Evolutionary conservation across 2,797 vertebrate species (phyloP), one percentile per base, ranked within the genome.

Genomic region (Typhlichthys subterraneus): DNA sequence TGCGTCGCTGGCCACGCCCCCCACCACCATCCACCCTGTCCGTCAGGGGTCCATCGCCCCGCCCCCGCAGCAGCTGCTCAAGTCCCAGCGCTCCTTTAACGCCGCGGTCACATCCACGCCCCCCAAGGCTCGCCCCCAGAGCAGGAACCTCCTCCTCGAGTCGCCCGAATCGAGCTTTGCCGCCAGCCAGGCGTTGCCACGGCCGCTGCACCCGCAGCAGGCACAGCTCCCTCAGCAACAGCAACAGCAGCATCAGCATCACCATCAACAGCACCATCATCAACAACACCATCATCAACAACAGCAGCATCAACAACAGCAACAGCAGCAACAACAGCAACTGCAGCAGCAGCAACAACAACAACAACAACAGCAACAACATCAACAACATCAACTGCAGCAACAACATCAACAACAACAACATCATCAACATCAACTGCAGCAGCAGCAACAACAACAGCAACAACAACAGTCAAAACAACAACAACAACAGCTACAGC

Each of bases 91-190:
- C 70, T 96, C 95, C 2, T 93, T 96, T 67, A 96, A 96, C 69
- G 90, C 91, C 0, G 91, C 95, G 7, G 87, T 82, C 61, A 91
- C 91, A 5, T 88, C 88, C 75, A 93, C 92, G 0, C 93, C 92
- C 12, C 93, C 92, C 0, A 92, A 88, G 67, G 85, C 81, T 12
- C 94, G 96, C n/a, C 97, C 96, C 0, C 95, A 96, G 83, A 97
- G 97, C 23, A 94, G 96, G 49, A 98, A 97, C 82, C 88, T 93
- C 73, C 94, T 93, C 57, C 93, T 98, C 31, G 95, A 97, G 52
- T 95, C 95, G 0, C 94, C 94, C 0, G 96, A 98, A 15, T 82
- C 92, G 0, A 91, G 90, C 71, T 97, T 94, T 0, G 94, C 93
- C 50, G 84, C 62, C 63, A 88, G 91, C 72, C 89, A 88, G 59